Base-by-base conservation (phyloP, 2,113 vertebrate species). In the Marmota monax region DNA sequence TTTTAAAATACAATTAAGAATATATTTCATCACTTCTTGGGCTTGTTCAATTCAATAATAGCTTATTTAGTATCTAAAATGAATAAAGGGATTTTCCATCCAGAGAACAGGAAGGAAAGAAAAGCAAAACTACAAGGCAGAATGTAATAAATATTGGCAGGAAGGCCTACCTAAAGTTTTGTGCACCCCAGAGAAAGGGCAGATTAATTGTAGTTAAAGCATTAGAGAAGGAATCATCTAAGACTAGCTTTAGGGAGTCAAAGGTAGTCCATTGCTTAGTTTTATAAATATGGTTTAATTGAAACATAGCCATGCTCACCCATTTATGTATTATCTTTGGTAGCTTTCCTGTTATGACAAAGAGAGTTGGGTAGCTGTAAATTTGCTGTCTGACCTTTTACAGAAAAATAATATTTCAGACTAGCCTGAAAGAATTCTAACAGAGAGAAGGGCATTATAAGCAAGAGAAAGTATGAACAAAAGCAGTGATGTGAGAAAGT, bases 71-170 rank as follows among this genome's bases (percentile, higher is more conserved):
- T 3, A 67, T 22, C 11, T 84, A 37, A 86, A 70, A 90, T 67
- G 7, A 79, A 94, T 67, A 77, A 65, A 95, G 11, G 1, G 56
- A 80, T 25, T 82, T 97, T 92, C n/a, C 85, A 80, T 42, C 8
- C 5, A 79, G 1, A 32, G 4, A 0, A 0, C 2, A 87, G 13
- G 23, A 45, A 80, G 70, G 39, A 45, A 25, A 45, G n/a, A 73
- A 61, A 39, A 37, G 13, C 8, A 12, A 72, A 78, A 53, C 14
- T 85, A n/a, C 2, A 80, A 88, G 39, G 12, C 58, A 96, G 51
- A 94, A 42, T 42, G 14, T 42, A 32, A 53, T 85, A 67, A 84
- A 20, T 4, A 69, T 73, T 89, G 53, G 88, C 18, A 86, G 67
- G 73, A 93, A 93, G 17, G 13, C 2, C 23, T 88, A 79, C 25